These are phyloP conservation scores for Neodiprion virginianus DNA, from an alignment of 1,140 invertebrate genomes.

Conservation along the genomic window DNA sequence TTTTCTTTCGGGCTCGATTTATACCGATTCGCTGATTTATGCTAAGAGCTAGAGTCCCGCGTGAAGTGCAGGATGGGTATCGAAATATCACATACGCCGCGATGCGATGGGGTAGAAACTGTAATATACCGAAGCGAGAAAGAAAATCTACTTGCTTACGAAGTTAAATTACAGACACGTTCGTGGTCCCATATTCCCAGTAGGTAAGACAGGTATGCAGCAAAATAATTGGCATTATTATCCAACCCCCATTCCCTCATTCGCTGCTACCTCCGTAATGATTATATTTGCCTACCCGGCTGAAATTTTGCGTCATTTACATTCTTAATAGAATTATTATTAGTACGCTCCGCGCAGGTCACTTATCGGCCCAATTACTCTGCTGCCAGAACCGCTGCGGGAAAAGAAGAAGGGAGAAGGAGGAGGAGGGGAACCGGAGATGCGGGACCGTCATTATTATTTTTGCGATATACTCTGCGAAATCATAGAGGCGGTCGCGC, in stretches of 20 bases:
- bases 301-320: slow-evolving; percentile 37
- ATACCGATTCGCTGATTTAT: neutral
- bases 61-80: too few relatives aligned
- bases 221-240: slow-evolving; percentile 28
- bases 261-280: slow-evolving; percentile 19
- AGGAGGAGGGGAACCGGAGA: too few relatives aligned
- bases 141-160: neutral
- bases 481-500: slow-evolving; percentile 50
- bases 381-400: slow-evolving; percentile 6
- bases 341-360: slow-evolving; percentile 28
- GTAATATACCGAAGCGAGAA: too few relatives aligned
- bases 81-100: too few relatives aligned
- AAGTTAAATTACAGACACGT: slow-evolving; percentile 7
- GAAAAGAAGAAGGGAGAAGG: too few relatives aligned
- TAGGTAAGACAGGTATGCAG: slow-evolving; percentile 7
- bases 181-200: neutral
- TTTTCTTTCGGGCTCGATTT: neutral
- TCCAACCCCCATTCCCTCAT: slow-evolving; percentile 15
- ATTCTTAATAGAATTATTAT: slow-evolving; percentile 50
- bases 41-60: too few relatives aligned
- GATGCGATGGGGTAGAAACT: too few relatives aligned
- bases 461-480: slow-evolving; percentile 46
- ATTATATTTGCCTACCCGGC: slow-evolving; percentile 37
- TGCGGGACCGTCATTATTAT: slow-evolving; percentile 40
- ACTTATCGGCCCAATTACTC: slow-evolving; percentile 28